These are phyloP conservation scores for Epiblema foenella DNA, from an alignment of 2,888 invertebrate species.

Conservation along the genomic window DNA sequence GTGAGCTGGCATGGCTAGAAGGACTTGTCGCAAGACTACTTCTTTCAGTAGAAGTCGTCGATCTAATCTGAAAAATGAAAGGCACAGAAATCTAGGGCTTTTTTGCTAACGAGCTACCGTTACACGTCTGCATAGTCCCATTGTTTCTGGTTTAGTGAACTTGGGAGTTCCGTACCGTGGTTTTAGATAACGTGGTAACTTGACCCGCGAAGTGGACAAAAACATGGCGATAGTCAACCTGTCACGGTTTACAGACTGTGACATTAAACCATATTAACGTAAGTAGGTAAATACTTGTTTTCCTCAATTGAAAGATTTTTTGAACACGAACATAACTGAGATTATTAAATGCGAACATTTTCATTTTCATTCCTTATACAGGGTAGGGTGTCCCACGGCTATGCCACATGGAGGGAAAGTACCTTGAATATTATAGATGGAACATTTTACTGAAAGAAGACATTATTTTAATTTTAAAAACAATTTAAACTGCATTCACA, in stretches of 20 bases:
- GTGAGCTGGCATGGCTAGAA: background rate
- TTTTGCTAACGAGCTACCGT: slow-evolving; percentile 52
- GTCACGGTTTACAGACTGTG: slow-evolving; percentile 65
- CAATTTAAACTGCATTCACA: too few species aligned
- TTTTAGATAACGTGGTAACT: slow-evolving; percentile 54
- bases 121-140: slow-evolving; percentile 57
- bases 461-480: too few species aligned
- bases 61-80: background rate
- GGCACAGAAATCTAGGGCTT: slow-evolving; percentile 24
- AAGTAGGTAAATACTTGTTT: slow-evolving; percentile 7
- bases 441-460: too few species aligned
- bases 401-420: too few species aligned
- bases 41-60: background rate
- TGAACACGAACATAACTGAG: too few species aligned
- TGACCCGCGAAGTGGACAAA: slow-evolving; percentile 55
- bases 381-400: too few species aligned
- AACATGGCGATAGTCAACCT: slow-evolving; percentile 60
- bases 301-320: slow-evolving; percentile 16
- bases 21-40: background rate
- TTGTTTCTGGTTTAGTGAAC: slow-evolving; percentile 69
- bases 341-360: too few species aligned
- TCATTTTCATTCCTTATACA: too few species aligned
- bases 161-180: slow-evolving; percentile 54
- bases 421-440: too few species aligned
- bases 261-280: slow-evolving; percentile 44